phyloP scores from a whole-genome alignment of 2,888 invertebrate genomes.

The Eupithecia insigniata region DNA sequence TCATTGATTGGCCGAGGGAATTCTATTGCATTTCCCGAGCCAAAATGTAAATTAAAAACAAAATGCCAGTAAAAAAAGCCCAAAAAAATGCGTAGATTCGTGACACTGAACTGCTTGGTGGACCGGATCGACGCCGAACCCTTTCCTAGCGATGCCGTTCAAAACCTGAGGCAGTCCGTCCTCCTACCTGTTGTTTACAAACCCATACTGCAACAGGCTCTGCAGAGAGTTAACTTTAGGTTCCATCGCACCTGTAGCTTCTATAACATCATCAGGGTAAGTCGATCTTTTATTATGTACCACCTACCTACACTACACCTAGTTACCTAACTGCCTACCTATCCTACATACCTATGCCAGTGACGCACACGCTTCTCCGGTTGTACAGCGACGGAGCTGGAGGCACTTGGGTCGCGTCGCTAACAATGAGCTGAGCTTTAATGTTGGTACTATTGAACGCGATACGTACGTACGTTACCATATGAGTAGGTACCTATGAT shows the following conservation, averaged over 20 bases:
- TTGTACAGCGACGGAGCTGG: neutral
- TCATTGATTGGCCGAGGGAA: neutral
- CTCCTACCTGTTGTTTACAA: slow-evolving; percentile 61
- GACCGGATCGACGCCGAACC: slow-evolving; percentile 60
- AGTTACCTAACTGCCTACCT: neutral
- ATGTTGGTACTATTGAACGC: neutral
- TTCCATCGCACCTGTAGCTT: slow-evolving; percentile 73
- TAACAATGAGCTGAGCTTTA: too few species aligned
- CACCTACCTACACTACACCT: slow-evolving; percentile 1
- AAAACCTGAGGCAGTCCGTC: slow-evolving; percentile 64
- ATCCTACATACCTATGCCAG: neutral
- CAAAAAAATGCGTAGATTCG: slow-evolving; percentile 73
- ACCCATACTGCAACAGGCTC: slow-evolving; percentile 65
- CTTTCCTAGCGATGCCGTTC: slow-evolving; percentile 66
- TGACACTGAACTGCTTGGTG: slow-evolving; percentile 63
- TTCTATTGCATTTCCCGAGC: neutral
- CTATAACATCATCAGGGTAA: slow-evolving; percentile 62
- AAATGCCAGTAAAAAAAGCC: slow-evolving; percentile 41
- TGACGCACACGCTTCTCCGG: neutral
- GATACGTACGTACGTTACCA: neutral
- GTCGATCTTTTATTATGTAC: slow-evolving; percentile 2
- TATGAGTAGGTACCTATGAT: neutral
- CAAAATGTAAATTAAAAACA: slow-evolving; percentile 40
- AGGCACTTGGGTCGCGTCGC: neutral
- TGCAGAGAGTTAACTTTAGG: slow-evolving; percentile 66